Percentiles rank a stretch among this genome's conserved stretches.
Conservation (phyloP, 2,113 vertebrate species). For the Tursiops truncatus region DNA sequence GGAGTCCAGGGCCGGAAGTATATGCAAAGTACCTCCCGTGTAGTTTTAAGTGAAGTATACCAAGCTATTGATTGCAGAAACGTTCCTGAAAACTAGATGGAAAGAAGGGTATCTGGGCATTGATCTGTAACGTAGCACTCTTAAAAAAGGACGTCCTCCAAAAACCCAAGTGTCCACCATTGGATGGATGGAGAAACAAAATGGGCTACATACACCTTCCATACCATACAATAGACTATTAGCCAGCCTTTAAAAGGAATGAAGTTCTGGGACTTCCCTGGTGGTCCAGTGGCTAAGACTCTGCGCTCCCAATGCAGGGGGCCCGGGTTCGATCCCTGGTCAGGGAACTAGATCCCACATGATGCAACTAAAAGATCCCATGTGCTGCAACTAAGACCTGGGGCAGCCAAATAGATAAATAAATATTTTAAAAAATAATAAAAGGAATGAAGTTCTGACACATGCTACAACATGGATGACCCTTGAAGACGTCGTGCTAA, state of each 20-base stretch:
- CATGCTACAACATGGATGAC: accelerated
- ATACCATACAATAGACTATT: accelerated
- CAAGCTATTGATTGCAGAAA: background rate
- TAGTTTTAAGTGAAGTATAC: background rate
- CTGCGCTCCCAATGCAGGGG: no score
- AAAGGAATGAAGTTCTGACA: background rate
- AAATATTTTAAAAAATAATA: no score
- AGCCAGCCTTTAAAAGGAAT: background rate
- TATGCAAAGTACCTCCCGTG: background rate
- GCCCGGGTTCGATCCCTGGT: no score
- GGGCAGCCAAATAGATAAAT: no score
- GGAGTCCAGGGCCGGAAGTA: background rate
- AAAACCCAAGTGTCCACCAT: background rate
- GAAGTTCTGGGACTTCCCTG: no score
- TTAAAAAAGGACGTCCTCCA: background rate
- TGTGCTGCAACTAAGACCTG: no score
- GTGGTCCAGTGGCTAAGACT: no score
- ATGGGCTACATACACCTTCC: accelerated
- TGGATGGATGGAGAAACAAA: background rate
- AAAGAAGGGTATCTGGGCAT: background rate
- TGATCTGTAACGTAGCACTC: accelerated
- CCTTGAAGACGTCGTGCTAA: background rate
- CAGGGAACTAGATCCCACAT: no score
- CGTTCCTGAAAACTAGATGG: background rate
- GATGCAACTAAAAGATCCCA: no score